Percentiles rank a stretch among this genome's conserved stretches.
Conservation (phyloP, 1,140 invertebrate species). For the Drosophila orosa region DNA sequence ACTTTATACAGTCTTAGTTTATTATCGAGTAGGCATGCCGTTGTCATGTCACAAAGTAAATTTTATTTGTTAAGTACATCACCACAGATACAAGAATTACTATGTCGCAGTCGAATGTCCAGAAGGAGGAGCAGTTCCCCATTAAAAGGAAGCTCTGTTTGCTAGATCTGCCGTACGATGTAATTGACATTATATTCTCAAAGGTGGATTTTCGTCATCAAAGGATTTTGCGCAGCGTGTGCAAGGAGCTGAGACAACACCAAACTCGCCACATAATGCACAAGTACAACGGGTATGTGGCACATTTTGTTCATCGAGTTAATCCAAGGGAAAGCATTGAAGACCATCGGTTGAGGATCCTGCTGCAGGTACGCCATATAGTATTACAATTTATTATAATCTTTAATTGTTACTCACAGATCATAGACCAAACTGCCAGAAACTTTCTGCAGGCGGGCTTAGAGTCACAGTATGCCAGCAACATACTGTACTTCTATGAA, state of each 20-base stretch:
- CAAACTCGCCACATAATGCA: constrained; percentile 18
- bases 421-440: not conserved
- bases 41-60: not conserved
- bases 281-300: not conserved
- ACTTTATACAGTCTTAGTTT: constrained; percentile 20
- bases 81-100: no score
- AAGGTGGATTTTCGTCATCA: constrained; percentile 13
- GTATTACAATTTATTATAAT: no score
- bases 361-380: constrained; percentile 10
- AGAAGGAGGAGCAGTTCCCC: not conserved
- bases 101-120: not conserved
- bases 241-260: not conserved
- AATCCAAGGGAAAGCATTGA: no score
- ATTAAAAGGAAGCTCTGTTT: not conserved
- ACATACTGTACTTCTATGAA: constrained; percentile 4
- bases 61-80: not conserved
- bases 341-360: not conserved
- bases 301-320: not conserved
- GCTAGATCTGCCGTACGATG: constrained; percentile 19
- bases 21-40: constrained; percentile 17
- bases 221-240: not conserved
- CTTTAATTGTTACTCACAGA: not conserved
- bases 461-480: constrained; percentile 1
- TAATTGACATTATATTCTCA: constrained; percentile 17
- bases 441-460: constrained; percentile 15